Base-by-base conservation (phyloP, 2,888 invertebrate genomes). In the Synergus itoensis region DNA sequence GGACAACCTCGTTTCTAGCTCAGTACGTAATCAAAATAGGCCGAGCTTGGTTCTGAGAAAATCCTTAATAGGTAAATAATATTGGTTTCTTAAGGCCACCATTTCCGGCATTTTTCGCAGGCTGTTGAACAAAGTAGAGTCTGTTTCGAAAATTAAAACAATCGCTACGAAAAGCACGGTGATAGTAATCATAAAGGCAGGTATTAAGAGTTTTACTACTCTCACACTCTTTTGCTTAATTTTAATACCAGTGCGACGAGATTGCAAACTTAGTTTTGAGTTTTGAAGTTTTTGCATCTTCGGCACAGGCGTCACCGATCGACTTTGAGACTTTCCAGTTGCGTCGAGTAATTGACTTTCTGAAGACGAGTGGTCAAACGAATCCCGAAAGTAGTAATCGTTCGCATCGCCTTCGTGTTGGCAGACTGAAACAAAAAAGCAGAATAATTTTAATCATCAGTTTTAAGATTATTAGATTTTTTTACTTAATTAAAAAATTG, bases 21-120 rank as follows among this genome's bases (percentile, higher is more conserved):
- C 73, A 18, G 53, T 81, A 64, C 65, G 77, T 81, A 82, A 94
- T 95, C 94, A 95, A 90, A 95, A 95, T 89, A 95, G 93, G 90
- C 94, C 93, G 80, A 95, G 93, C 89, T 95, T 95, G 87, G 93
- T 94, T 88, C 94, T 94, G 85, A 96, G 92, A 92, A 95, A 96
- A 89, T 97, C 95, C 92, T 97, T 97, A 79, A 97, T 93, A 40
- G 97, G 97, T 88, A 96, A 95, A 92, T 97, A 98, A 92, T 97
- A 96, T 88, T 97, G 96, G 86, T 95, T 95, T 82, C 95, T 94
- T 79, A 97, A 93, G 75, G 96, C 91, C 77, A 93, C 92, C 92
- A 97, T 94, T 93, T 97, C 97, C 43, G 97, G 97, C 89, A 95
- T 94, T 89, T 95, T 95, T 81, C 95, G 94, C 81, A 97, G 92